A percentile compares a stretch with the other conserved stretches of the same genome.
Evolutionary conservation across 2,113 vertebrate genomes (phyloP).

Genomic region (Pica pica): DNA sequence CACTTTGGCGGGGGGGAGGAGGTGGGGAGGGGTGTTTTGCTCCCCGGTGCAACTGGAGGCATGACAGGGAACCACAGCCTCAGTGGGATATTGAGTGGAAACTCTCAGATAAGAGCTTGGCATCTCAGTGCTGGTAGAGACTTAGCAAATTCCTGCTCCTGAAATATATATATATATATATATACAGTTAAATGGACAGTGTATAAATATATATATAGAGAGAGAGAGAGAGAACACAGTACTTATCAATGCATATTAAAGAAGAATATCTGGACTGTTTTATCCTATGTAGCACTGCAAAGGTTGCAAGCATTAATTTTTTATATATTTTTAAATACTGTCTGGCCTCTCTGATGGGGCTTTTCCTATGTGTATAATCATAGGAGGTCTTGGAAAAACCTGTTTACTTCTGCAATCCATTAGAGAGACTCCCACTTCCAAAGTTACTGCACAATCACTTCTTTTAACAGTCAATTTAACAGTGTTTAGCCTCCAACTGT

Average conservation of each 20-base stretch:
- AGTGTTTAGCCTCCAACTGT: slow-evolving; percentile 5
- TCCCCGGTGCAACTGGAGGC: not conserved
- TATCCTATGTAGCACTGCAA: not conserved
- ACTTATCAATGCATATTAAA: not conserved
- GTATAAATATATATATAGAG: rapidly evolving
- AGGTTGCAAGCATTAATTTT: not conserved
- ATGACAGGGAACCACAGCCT: not conserved
- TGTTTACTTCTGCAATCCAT: not conserved
- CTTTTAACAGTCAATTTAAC: slow-evolving; percentile 4
- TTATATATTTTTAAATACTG: not conserved
- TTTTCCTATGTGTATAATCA: not conserved
- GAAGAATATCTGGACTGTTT: not conserved
- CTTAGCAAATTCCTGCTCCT: not conserved
- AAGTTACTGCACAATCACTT: not conserved
- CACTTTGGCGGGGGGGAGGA: not conserved
- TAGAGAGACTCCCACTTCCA: not conserved
- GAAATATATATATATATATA: not conserved
- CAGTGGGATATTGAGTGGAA: not conserved
- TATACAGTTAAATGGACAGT: not conserved
- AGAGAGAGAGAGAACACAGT: not conserved
- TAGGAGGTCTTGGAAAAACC: not conserved
- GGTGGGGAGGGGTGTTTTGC: not conserved
- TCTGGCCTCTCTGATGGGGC: not conserved
- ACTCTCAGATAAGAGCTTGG: not conserved
- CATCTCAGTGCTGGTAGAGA: not conserved